Conservation (phyloP, 1,140 invertebrate species). For the Drosophila orena region DNA sequence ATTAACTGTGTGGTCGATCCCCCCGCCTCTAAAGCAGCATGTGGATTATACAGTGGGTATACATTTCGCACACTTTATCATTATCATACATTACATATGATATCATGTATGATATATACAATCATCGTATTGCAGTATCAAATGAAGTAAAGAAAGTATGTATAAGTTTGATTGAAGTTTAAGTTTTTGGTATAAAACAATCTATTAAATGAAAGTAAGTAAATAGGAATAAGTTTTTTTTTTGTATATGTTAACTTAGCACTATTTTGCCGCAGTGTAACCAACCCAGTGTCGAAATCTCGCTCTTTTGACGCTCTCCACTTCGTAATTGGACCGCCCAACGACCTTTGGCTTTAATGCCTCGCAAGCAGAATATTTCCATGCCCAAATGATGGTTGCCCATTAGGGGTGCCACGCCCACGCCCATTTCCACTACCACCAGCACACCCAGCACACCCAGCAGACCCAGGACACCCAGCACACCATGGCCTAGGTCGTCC, state of each 20-base stretch:
- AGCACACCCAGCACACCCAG: background rate
- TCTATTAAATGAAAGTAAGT: no score
- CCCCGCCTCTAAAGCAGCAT: background rate
- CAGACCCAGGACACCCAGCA: background rate
- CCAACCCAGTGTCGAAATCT: conserved; percentile 42
- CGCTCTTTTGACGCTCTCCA: conserved; percentile 15
- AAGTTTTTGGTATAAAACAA: no score
- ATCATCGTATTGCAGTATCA: no score
- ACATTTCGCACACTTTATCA: background rate
- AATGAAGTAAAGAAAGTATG: no score
- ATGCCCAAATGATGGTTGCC: conserved; percentile 25
- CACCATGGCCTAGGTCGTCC: conserved; percentile 6
- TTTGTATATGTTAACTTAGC: no score
- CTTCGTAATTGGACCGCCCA: conserved; percentile 21
- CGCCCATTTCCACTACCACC: background rate
- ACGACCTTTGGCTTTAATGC: conserved; percentile 40
- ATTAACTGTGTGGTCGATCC: conserved; percentile 54
- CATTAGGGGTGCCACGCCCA: conserved; percentile 74
- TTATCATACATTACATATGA: no score
- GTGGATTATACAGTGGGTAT: conserved; percentile 10
- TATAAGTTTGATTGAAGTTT: no score
- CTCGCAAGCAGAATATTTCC: conserved; percentile 45
- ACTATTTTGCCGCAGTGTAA: background rate
- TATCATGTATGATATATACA: no score
- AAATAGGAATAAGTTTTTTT: no score